Percentiles rank a stretch among this genome's conserved stretches.
Evolutionary conservation across 1,140 invertebrate species (phyloP).

Genomic region (Drosophila santomea): DNA sequence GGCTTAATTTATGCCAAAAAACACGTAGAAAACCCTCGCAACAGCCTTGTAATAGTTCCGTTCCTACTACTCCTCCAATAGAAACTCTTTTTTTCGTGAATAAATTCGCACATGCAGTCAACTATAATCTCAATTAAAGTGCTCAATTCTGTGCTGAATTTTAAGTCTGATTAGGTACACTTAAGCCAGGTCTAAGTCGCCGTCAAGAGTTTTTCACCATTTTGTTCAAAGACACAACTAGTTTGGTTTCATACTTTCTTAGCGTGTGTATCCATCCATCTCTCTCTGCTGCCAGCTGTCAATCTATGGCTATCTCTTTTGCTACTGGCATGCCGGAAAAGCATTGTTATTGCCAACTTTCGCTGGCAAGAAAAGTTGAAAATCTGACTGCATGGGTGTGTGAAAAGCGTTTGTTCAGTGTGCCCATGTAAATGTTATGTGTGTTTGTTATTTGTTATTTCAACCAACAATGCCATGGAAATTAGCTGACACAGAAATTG

Average conservation of each 20-base stretch:
- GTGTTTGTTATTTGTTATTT: constrained; percentile 34
- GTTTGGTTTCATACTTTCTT: not conserved
- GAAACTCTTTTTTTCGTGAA: constrained; percentile 36
- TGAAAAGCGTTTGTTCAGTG: constrained; percentile 46
- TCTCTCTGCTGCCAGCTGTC: constrained; percentile 28
- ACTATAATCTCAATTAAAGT: too few relatives aligned
- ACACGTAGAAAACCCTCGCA: constrained; percentile 19
- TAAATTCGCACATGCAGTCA: not conserved
- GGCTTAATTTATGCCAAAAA: constrained; percentile 58
- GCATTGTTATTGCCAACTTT: constrained; percentile 63
- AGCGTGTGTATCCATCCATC: not conserved
- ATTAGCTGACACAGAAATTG: constrained; percentile 58
- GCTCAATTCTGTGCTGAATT: too few relatives aligned
- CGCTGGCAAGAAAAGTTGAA: constrained; percentile 51
- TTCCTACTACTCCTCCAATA: constrained; percentile 23
- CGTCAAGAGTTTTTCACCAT: too few relatives aligned
- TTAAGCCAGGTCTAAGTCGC: too few relatives aligned
- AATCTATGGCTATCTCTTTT: constrained; percentile 41
- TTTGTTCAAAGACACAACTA: not conserved
- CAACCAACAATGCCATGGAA: constrained; percentile 46
- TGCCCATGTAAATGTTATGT: constrained; percentile 45
- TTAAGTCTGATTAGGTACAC: too few relatives aligned
- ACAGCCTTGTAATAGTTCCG: constrained; percentile 58
- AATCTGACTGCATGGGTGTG: constrained; percentile 24
- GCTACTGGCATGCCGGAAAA: constrained; percentile 50